Evolutionary conservation across 2,113 vertebrate species (phyloP).

Genomic region (Larimichthys polyactis): DNA sequence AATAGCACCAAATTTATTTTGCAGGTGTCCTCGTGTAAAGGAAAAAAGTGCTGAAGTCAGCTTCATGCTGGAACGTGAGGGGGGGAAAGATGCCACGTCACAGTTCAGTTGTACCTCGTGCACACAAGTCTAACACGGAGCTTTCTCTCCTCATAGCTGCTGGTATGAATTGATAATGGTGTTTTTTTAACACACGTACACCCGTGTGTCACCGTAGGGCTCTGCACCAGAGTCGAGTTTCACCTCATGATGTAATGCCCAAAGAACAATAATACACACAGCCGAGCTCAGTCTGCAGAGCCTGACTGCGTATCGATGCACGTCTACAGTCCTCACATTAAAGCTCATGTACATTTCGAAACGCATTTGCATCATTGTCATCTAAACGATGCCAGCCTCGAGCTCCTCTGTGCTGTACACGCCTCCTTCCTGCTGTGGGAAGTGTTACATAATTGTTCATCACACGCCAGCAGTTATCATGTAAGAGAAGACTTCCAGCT

Average conservation of each 20-base stretch:
- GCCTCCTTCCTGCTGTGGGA: background rate
- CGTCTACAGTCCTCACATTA: background rate
- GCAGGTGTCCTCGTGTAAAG: too few species aligned
- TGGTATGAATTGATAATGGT: conserved; percentile 40
- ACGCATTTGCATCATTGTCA: conserved; percentile 7
- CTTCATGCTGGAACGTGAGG: background rate
- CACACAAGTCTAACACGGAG: background rate
- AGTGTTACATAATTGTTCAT: background rate
- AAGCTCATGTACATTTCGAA: background rate
- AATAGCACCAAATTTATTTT: too few species aligned
- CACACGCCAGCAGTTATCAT: background rate
- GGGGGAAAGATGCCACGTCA: background rate
- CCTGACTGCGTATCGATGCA: background rate
- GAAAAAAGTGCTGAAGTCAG: background rate
- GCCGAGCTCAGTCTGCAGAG: background rate
- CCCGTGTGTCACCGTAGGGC: too few species aligned
- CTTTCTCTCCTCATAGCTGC: background rate
- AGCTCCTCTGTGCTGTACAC: background rate
- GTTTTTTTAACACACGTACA: conserved; percentile 7
- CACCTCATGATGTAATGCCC: conserved; percentile 35
- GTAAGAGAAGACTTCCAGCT: too few species aligned
- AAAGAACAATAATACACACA: background rate
- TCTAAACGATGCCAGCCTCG: background rate
- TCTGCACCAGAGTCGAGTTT: conserved; percentile 17
- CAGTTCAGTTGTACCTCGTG: background rate